phyloP scores from a whole-genome alignment of 2,888 invertebrate species.

The Nemurella pictetii region DNA sequence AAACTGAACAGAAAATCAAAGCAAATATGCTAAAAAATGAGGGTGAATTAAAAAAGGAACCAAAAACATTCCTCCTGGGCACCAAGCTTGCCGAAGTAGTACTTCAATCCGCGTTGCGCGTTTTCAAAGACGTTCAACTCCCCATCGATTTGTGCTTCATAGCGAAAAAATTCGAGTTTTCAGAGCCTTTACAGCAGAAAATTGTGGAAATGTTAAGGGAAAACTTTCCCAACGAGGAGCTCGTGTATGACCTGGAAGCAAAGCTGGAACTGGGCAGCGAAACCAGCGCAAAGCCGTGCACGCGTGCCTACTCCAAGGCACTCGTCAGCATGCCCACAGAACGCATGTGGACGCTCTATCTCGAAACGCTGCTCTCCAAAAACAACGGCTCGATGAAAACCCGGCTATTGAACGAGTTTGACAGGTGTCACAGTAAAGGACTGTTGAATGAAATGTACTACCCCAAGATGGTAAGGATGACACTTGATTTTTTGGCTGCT shows the following conservation, averaged over 20 bases:
- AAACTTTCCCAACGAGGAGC: constrained; percentile 54
- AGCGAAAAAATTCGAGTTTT: constrained; percentile 61
- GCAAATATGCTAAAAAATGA: neutral
- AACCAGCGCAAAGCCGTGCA: no score
- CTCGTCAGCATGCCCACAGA: constrained; percentile 55
- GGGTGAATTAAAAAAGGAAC: neutral
- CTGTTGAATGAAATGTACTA: constrained; percentile 58
- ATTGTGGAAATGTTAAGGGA: constrained; percentile 40
- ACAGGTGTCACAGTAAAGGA: constrained; percentile 54
- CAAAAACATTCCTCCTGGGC: constrained; percentile 28
- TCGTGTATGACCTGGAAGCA: constrained; percentile 64
- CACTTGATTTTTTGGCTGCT: no score
- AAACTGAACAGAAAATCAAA: neutral
- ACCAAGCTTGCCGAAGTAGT: constrained; percentile 61
- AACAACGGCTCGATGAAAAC: constrained; percentile 56
- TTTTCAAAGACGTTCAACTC: constrained; percentile 59
- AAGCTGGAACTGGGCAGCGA: constrained; percentile 56
- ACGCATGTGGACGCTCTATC: constrained; percentile 60
- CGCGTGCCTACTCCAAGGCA: constrained; percentile 56
- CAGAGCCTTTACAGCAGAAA: constrained; percentile 59
- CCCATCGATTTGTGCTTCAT: constrained; percentile 64
- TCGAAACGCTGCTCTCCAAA: constrained; percentile 57
- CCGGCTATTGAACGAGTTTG: constrained; percentile 55
- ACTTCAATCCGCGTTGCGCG: constrained; percentile 63
- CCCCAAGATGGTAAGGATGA: constrained; percentile 51